Evolutionary conservation across 1,140 invertebrate genomes (phyloP).

Genomic region (Brachionus calyciflorus): DNA sequence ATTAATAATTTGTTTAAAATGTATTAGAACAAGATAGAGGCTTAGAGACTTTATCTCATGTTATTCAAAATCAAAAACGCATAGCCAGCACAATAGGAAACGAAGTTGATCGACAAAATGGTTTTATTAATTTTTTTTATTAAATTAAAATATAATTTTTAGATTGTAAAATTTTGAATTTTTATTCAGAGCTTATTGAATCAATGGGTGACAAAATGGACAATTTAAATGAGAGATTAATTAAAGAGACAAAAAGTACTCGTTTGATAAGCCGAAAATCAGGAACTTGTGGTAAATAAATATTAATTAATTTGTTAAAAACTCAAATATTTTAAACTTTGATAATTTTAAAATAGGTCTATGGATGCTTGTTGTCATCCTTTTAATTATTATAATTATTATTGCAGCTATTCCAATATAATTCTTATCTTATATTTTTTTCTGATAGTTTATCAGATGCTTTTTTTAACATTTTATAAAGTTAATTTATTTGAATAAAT

Average conservation of each 20-base stretch:
- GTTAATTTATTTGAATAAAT: too few species aligned
- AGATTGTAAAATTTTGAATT: neutral
- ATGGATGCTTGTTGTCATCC: constrained; percentile 33
- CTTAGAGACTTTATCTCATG: constrained; percentile 37
- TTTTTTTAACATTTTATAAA: too few species aligned
- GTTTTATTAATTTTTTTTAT: neutral
- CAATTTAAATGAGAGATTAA: constrained; percentile 26
- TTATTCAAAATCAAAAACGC: constrained; percentile 34
- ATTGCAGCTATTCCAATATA: constrained; percentile 36
- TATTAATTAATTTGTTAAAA: neutral
- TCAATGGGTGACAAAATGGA: constrained; percentile 47
- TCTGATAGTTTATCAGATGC: too few species aligned
- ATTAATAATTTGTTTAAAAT: neutral
- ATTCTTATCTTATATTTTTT: constrained; percentile 6
- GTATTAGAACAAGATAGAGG: constrained; percentile 37
- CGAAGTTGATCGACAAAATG: constrained; percentile 45
- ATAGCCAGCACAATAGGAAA: constrained; percentile 25
- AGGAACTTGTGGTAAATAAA: constrained; percentile 21
- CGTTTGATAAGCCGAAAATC: constrained; percentile 10
- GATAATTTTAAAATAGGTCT: constrained; percentile 15
- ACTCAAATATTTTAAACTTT: neutral
- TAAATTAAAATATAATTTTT: neutral
- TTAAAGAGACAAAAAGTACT: constrained; percentile 34
- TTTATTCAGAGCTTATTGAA: constrained; percentile 17
- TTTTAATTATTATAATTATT: constrained; percentile 15